These are phyloP conservation scores for Aporrectodea caliginosa DNA, from an alignment of 1,140 invertebrate genomes.

Conservation along the genomic window DNA sequence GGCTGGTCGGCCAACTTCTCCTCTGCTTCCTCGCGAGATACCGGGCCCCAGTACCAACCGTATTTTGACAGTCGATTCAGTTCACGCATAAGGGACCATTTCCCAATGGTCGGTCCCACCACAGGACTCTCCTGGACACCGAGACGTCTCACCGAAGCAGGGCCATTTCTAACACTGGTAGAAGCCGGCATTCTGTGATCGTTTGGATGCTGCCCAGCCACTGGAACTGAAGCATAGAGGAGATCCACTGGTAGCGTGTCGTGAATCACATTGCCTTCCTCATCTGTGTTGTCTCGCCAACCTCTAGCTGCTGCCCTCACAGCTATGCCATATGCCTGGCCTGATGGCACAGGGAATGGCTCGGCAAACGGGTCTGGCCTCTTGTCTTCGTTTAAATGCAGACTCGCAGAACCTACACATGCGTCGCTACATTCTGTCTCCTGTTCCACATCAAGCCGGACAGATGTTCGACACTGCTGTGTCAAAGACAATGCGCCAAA, in stretches of 20 bases:
- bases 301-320: too few species aligned
- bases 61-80: conserved; percentile 63
- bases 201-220: neutral
- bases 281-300: neutral
- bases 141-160: neutral
- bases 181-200: neutral
- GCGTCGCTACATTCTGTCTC: too few species aligned
- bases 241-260: too few species aligned
- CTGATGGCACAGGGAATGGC: too few species aligned
- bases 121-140: neutral
- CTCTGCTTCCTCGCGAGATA: conserved; percentile 23
- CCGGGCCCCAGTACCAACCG: conserved; percentile 36
- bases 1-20: conserved; percentile 16
- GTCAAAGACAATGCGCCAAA: neutral
- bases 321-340: too few species aligned
- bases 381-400: too few species aligned
- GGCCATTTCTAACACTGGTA: neutral
- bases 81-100: conserved; percentile 1
- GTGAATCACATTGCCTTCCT: neutral
- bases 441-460: too few species aligned
- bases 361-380: too few species aligned
- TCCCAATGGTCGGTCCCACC: neutral
- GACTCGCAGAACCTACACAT: too few species aligned
- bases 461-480: neutral
- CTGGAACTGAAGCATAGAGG: neutral